These are phyloP conservation scores for Palythoa grandiflora DNA, from an alignment of 92 coral and sea anemone species.

Conservation along the genomic window DNA sequence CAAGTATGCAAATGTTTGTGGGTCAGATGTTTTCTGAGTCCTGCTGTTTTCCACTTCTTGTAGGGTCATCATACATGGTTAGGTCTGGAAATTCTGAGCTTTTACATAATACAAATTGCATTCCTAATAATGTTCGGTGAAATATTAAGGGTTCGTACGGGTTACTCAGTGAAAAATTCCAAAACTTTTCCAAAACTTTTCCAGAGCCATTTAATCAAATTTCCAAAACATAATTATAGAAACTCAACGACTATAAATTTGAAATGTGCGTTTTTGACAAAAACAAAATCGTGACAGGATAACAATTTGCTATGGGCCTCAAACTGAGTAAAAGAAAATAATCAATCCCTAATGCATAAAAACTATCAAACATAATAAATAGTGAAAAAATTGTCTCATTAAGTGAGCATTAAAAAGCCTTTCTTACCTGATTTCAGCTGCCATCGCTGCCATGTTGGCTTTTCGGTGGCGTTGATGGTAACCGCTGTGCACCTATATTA, in stretches of 20 bases:
- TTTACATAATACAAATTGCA: too few species aligned
- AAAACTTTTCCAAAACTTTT: too few species aligned
- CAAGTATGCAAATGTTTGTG: too few species aligned
- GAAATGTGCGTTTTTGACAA: constrained; percentile 7
- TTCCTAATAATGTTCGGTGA: too few species aligned
- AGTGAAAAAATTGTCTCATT: constrained; percentile 1
- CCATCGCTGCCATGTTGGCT: constrained; percentile 11
- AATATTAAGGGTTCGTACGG: too few species aligned
- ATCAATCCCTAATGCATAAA: not conserved
- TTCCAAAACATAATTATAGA: too few species aligned
- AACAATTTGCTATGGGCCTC: constrained; percentile 11
- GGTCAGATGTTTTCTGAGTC: too few species aligned
- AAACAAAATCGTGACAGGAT: constrained; percentile 3
- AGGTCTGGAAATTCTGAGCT: too few species aligned
- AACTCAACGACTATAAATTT: not conserved
- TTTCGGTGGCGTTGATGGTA: constrained; percentile 20
- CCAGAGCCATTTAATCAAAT: too few species aligned
- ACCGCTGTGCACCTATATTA: constrained; percentile 13
- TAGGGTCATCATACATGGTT: too few species aligned
- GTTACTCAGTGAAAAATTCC: too few species aligned
- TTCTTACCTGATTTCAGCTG: constrained; percentile 11
- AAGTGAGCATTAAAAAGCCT: constrained; percentile 14
- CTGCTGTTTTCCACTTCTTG: too few species aligned
- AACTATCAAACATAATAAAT: constrained; percentile 4
- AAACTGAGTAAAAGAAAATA: constrained; percentile 7